A percentile compares a stretch with the other conserved stretches of the same genome.
Evolutionary conservation across 2,888 invertebrate genomes (phyloP).

Genomic region (Athalia rosae): DNA sequence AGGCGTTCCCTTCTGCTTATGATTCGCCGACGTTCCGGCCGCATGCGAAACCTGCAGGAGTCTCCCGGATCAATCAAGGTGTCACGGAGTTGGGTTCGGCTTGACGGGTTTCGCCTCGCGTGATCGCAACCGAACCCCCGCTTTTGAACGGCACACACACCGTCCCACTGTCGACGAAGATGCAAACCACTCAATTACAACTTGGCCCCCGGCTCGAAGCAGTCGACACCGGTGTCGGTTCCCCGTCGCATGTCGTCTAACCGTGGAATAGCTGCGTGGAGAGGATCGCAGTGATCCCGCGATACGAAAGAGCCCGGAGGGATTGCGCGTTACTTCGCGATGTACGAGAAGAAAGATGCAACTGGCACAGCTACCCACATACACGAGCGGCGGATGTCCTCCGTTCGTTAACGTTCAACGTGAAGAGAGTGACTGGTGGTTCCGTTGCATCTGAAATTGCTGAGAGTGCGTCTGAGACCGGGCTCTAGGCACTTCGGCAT

Average conservation of each 20-base stretch:
- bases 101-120: constrained; percentile 36
- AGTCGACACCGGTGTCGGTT: constrained; percentile 36
- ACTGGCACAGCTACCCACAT: too few species aligned
- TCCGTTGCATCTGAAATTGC: too few species aligned
- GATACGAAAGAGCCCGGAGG: too few species aligned
- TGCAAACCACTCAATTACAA: constrained; percentile 71
- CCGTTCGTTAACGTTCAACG: too few species aligned
- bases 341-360: too few species aligned
- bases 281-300: neutral
- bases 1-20: constrained; percentile 56
- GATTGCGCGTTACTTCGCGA: too few species aligned
- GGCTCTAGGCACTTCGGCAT: too few species aligned
- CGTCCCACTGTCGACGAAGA: constrained; percentile 55
- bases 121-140: constrained; percentile 46
- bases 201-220: constrained; percentile 59
- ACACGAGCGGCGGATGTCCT: too few species aligned
- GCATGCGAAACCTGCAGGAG: constrained; percentile 62
- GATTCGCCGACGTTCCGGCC: constrained; percentile 68
- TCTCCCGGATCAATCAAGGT: constrained; percentile 69
- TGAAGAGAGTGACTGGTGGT: too few species aligned
- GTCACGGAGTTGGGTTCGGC: constrained; percentile 49
- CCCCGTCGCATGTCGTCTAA: neutral
- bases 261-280: neutral
- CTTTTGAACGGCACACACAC: constrained; percentile 33
- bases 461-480: too few species aligned